phyloP scores from a whole-genome alignment of 2,113 vertebrate species.

The Oryzias curvinotus region DNA sequence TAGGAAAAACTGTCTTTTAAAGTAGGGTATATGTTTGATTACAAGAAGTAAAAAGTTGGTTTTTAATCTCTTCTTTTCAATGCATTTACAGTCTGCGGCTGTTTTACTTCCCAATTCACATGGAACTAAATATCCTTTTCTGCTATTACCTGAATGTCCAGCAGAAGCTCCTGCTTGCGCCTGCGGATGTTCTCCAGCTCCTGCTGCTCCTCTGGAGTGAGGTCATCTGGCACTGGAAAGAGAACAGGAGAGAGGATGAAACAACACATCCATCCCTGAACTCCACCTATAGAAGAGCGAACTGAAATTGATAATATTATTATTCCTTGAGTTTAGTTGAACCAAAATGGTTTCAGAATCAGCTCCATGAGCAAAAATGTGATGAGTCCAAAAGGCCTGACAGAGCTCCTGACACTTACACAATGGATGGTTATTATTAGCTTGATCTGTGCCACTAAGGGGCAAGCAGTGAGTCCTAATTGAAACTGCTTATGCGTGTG shows the following conservation, averaged over 20 bases:
- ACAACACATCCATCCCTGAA: slow-evolving; percentile 22
- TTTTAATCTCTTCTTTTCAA: no score
- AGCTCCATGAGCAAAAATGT: slow-evolving; percentile 26
- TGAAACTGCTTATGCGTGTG: slow-evolving; percentile 25
- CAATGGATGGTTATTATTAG: slow-evolving; percentile 44
- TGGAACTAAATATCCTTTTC: background rate
- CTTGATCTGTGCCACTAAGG: slow-evolving; percentile 16
- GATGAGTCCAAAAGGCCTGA: slow-evolving; percentile 36
- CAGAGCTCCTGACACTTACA: slow-evolving; percentile 30
- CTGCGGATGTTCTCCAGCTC: slow-evolving; percentile 95
- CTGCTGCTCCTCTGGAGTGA: slow-evolving; percentile 92
- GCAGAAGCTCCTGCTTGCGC: slow-evolving; percentile 95
- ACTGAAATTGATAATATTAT: background rate
- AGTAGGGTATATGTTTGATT: background rate
- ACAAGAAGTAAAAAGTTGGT: no score
- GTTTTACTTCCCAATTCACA: background rate
- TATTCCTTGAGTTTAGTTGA: slow-evolving; percentile 14
- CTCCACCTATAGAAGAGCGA: background rate
- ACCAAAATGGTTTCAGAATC: slow-evolving; percentile 1
- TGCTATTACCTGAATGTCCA: slow-evolving; percentile 91
- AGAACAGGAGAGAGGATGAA: slow-evolving; percentile 27
- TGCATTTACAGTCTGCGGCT: no score
- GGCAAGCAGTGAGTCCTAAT: slow-evolving; percentile 16
- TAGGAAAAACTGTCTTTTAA: slow-evolving; percentile 6
- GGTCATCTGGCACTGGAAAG: slow-evolving; percentile 88